These are phyloP conservation scores for Agelastica alni DNA, from an alignment of 2,888 invertebrate genomes.

Conservation along the genomic window DNA sequence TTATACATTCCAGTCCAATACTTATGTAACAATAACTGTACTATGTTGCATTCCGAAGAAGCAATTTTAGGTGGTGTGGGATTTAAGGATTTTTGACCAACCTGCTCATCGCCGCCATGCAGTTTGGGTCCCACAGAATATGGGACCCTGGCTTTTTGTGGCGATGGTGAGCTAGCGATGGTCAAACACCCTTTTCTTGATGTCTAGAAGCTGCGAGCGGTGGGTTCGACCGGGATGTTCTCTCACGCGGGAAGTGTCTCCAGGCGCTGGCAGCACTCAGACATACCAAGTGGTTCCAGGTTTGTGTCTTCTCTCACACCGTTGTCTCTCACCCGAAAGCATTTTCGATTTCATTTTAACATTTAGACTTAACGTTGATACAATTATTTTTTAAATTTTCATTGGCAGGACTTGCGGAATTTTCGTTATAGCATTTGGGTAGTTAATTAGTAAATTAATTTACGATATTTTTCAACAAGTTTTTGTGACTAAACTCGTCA, in stretches of 20 bases:
- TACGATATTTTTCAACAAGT: too few relatives aligned
- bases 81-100: slow-evolving; percentile 74
- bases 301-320: slow-evolving; percentile 65
- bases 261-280: slow-evolving; percentile 99
- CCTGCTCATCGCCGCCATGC: slow-evolving; percentile 47
- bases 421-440: too few relatives aligned
- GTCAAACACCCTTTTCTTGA: slow-evolving; percentile 73
- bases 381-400: too few relatives aligned
- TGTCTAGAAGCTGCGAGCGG: slow-evolving; percentile 68
- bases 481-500: too few relatives aligned
- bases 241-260: slow-evolving; percentile 99
- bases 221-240: slow-evolving; percentile 84
- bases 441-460: too few relatives aligned
- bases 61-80: slow-evolving; percentile 58
- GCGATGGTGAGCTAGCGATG: slow-evolving; percentile 59
- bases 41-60: slow-evolving; percentile 53
- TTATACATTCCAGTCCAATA: slow-evolving; percentile 50
- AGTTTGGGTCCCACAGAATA: not conserved
- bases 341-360: too few relatives aligned
- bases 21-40: slow-evolving; percentile 49
- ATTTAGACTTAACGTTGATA: too few relatives aligned
- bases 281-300: slow-evolving; percentile 99
- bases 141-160: slow-evolving; percentile 28
- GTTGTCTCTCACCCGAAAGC: slow-evolving; percentile 36
- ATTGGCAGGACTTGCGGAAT: too few relatives aligned